These are phyloP conservation scores for Oncorhynchus clarkii DNA, from an alignment of 2,113 vertebrate species.

Conservation along the genomic window DNA sequence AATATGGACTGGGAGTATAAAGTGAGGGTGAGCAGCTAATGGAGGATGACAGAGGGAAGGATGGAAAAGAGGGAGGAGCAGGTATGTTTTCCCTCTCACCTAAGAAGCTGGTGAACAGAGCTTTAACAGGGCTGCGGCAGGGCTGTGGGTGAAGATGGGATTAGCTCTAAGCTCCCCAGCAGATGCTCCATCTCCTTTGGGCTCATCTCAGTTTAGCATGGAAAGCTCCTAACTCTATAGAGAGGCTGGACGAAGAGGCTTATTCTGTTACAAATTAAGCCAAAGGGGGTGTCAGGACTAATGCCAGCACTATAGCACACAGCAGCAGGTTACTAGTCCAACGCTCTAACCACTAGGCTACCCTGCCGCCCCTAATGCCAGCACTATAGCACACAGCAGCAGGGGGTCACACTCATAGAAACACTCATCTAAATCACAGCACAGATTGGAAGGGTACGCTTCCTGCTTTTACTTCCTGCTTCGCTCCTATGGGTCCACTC, in stretches of 20 bases:
- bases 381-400: too few relatives aligned
- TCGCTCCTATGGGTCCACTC: too few relatives aligned
- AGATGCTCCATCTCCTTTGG: slow-evolving; percentile 50
- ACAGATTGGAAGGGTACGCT: too few relatives aligned
- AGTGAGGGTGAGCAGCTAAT: too few relatives aligned
- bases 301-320: neutral
- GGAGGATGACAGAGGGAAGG: neutral
- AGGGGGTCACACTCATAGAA: too few relatives aligned
- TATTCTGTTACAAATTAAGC: neutral
- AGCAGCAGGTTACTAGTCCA: too few relatives aligned
- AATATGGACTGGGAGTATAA: too few relatives aligned
- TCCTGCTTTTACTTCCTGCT: too few relatives aligned
- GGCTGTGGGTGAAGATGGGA: slow-evolving; percentile 48
- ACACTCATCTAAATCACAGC: too few relatives aligned
- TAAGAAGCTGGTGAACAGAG: neutral
- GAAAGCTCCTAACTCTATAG: slow-evolving; percentile 31
- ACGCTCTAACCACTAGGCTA: too few relatives aligned
- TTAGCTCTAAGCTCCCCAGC: slow-evolving; percentile 56
- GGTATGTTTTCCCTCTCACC: too few relatives aligned
- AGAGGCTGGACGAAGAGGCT: slow-evolving; percentile 15
- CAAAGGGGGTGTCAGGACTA: neutral
- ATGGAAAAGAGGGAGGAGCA: neutral
- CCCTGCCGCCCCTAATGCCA: too few relatives aligned
- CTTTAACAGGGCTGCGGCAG: slow-evolving; percentile 9
- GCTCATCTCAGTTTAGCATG: slow-evolving; percentile 55